phyloP scores from a whole-genome alignment of 2,113 vertebrate species.

The Indicator maculatus region DNA sequence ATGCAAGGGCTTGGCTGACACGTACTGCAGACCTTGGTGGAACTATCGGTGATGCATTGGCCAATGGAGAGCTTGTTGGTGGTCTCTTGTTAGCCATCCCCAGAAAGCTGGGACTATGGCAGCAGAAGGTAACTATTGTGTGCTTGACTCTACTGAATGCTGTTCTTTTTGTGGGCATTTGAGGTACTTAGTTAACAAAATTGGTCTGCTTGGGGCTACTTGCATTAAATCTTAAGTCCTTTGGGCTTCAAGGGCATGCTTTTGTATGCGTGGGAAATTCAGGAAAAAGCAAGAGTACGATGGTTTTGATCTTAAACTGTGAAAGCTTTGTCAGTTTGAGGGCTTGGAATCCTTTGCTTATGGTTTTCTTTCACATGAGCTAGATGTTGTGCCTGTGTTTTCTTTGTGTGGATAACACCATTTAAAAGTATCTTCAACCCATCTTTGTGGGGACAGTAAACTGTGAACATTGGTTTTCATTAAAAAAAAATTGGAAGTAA shows the following conservation, averaged over 20 bases:
- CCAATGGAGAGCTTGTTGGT: background rate
- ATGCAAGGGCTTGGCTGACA: background rate
- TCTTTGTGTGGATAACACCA: background rate
- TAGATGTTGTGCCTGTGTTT: background rate
- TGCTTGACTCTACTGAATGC: background rate
- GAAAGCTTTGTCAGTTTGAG: background rate
- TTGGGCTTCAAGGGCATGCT: background rate
- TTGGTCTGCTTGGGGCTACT: background rate
- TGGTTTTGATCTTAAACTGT: background rate
- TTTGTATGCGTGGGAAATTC: background rate
- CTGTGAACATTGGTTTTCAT: background rate
- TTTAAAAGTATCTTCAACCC: background rate
- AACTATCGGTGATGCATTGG: background rate
- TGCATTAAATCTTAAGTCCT: background rate
- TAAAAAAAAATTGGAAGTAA: background rate
- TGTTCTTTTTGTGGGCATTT: background rate
- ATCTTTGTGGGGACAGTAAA: background rate
- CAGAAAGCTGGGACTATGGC: background rate
- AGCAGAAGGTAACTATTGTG: background rate
- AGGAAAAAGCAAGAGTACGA: background rate
- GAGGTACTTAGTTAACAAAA: background rate
- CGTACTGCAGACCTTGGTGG: background rate
- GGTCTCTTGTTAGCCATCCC: accelerated
- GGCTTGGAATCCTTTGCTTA: background rate
- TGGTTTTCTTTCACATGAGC: background rate